Evolutionary conservation across 2,888 invertebrate genomes (phyloP), one percentile per base, ranked within the genome.

Genomic region (Endomychus coccineus): DNA sequence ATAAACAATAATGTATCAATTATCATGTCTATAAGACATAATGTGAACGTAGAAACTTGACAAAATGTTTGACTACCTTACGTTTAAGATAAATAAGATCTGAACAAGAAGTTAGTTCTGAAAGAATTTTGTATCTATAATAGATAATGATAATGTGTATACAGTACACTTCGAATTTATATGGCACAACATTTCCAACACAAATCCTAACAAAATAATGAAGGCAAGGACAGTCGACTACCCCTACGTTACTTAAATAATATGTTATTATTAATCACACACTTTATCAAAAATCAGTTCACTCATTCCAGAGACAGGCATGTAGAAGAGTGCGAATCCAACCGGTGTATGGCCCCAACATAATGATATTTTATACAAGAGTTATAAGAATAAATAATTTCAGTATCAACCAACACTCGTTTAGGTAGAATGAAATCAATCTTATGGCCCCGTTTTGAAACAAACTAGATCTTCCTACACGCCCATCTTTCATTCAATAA

Each of bases 1-100:
- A 63, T 64, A 65, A 65, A 64, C 61, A 65, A 65, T 64, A 64
- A 62, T 65, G 64, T 65, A 64, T 64, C 62, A 58, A 54, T 52
- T 51, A 55, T 61, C 56, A 62, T 62, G 62, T 64, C 63, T 59
- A 58, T 58, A 55, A 62, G 62, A 62, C 62, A 63, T 55, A 61
- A 53, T 54, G 61, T 62, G 62, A 62, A 61, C 60, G 57, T 56
- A 51, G 50, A 54, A 64, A 61, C 58, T 63, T 65, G 64, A 65
- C 62, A 64, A 63, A 65, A 64, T 63, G 63, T 62, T 57, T 61
- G 64, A 62, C 60, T 61, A 57, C 54, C 4, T 11, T 25, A 25
- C 6, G 2, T 34, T n/a, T 3, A 10, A 11, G 11, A 10, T 10
- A 25, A n/a, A 4, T 10, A 14, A 25, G 6, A 7, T 25, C 4